These are phyloP conservation scores for Carollia perspicillata DNA, from an alignment of 2,113 vertebrate genomes.

Conservation along the genomic window DNA sequence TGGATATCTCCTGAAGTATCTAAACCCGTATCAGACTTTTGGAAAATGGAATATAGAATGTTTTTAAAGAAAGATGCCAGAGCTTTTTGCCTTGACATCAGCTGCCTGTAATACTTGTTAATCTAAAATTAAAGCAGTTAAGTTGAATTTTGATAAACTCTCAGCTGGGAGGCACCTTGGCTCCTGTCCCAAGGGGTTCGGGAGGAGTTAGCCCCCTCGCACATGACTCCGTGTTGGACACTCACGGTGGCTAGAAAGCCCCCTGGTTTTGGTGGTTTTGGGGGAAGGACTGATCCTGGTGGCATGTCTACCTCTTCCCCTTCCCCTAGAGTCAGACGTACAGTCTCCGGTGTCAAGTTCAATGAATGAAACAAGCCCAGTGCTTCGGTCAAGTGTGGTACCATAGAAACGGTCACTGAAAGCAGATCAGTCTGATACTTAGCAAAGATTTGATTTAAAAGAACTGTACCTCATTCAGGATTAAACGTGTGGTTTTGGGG, in stretches of 20 bases:
- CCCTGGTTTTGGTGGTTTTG: too few relatives aligned
- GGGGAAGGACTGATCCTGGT: neutral
- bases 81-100: neutral
- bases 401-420: fast-evolving
- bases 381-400: neutral
- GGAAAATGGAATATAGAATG: neutral
- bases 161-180: neutral
- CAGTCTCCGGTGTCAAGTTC: fast-evolving
- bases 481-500: neutral
- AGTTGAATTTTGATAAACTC: neutral
- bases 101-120: neutral
- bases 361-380: neutral
- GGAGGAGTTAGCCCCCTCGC: too few relatives aligned
- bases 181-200: neutral
- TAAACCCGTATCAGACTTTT: neutral
- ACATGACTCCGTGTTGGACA: neutral
- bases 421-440: neutral
- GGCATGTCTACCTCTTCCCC: neutral
- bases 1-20: neutral
- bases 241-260: neutral
- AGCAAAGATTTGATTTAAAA: neutral
- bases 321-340: fast-evolving
- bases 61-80: neutral
- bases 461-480: neutral
- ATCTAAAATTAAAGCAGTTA: neutral